Conservation (phyloP, 2,888 invertebrate genomes). For the Schrankia costaestrigalis region DNA sequence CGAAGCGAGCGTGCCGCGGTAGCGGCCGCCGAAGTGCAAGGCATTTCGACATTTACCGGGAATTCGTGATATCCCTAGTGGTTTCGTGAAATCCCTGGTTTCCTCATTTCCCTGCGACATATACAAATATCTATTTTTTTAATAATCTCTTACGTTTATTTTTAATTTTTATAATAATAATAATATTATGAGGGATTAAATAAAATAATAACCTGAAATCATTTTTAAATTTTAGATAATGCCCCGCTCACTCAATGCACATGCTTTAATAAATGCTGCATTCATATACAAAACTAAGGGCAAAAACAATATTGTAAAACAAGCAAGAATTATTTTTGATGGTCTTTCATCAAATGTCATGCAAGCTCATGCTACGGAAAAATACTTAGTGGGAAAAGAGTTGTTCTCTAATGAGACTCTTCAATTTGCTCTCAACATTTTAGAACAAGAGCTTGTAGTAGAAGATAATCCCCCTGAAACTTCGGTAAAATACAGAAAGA, state of each 20-base stretch:
- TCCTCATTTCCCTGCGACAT: too few species aligned
- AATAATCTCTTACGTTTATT: too few species aligned
- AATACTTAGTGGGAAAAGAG: conserved; percentile 60
- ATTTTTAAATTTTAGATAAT: conserved; percentile 79
- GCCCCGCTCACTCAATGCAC: conserved; percentile 86
- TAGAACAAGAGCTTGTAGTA: conserved; percentile 45
- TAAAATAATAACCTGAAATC: too few species aligned
- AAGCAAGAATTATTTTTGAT: conserved; percentile 78
- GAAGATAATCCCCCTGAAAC: conserved; percentile 71
- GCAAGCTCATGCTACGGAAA: conserved; percentile 77
- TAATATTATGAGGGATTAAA: too few species aligned
- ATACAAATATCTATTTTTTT: too few species aligned
- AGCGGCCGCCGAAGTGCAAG: too few species aligned
- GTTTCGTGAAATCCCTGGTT: too few species aligned
- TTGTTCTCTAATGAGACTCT: conserved; percentile 61
- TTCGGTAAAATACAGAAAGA: conserved; percentile 77
- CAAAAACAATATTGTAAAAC: conserved; percentile 31
- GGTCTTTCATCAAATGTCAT: conserved; percentile 68
- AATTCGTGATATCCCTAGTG: too few species aligned
- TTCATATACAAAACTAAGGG: conserved; percentile 74
- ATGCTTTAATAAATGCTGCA: conserved; percentile 87
- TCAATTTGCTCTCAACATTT: conserved; percentile 45
- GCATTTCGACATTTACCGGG: too few species aligned
- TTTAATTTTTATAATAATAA: too few species aligned
- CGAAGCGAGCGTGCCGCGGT: too few species aligned